phyloP scores from a whole-genome alignment of 1,140 invertebrate species.

The Delia radicum region DNA sequence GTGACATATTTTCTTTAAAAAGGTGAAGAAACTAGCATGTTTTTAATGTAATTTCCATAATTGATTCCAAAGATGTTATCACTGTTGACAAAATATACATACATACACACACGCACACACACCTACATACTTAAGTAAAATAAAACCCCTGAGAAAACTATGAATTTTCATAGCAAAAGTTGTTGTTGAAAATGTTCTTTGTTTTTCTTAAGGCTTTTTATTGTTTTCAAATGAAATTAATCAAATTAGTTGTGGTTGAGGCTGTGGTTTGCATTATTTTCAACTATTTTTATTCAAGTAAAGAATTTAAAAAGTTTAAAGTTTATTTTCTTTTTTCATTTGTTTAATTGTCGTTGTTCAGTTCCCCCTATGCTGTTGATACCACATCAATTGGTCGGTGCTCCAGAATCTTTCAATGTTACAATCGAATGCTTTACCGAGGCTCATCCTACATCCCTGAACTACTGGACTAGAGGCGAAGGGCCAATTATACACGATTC shows the following conservation, averaged over 20 bases:
- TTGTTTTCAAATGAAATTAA: not conserved
- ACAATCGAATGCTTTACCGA: slow-evolving; percentile 88
- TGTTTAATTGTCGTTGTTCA: too few relatives aligned
- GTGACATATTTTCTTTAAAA: not conserved
- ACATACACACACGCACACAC: too few relatives aligned
- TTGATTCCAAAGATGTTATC: slow-evolving; percentile 1
- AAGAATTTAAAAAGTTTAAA: not conserved
- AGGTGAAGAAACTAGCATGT: not conserved
- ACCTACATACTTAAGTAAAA: not conserved
- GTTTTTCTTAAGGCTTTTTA: not conserved
- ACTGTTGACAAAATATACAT: not conserved
- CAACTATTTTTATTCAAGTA: not conserved
- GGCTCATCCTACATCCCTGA: slow-evolving; percentile 85
- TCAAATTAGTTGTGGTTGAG: not conserved
- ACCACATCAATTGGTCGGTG: slow-evolving; percentile 67
- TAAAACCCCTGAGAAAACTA: not conserved
- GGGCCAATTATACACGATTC: slow-evolving; percentile 87
- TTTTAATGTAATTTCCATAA: slow-evolving; percentile 18
- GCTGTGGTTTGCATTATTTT: not conserved
- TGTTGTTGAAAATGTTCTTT: not conserved
- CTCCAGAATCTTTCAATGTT: slow-evolving; percentile 76
- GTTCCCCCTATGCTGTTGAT: slow-evolving; percentile 55
- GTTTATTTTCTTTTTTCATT: slow-evolving; percentile 17
- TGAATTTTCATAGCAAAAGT: not conserved
- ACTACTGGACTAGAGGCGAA: slow-evolving; percentile 88